Percentiles rank a stretch among this genome's conserved stretches.
These are phyloP conservation scores for Scaptomyza graminum DNA, from an alignment of 1,140 invertebrate species.

Conservation along the genomic window DNA sequence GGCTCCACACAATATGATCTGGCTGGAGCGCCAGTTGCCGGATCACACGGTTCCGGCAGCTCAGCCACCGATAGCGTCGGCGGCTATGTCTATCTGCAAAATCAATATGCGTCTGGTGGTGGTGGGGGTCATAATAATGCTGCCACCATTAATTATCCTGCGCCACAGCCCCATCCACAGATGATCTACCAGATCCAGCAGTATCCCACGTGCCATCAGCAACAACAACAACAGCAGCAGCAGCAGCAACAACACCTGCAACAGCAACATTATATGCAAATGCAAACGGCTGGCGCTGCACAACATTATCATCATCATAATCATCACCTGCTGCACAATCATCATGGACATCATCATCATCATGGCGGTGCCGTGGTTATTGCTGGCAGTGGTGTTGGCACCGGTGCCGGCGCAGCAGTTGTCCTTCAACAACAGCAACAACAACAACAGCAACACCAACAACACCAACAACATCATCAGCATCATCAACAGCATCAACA, in stretches of 20 bases:
- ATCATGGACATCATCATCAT: conserved; percentile 84
- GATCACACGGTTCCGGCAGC: conserved; percentile 46
- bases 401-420: conserved; percentile 74
- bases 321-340: conserved; percentile 81
- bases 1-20: conserved; percentile 78
- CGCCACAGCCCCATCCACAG: conserved; percentile 70
- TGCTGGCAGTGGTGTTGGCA: conserved; percentile 80
- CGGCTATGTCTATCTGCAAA: conserved; percentile 83
- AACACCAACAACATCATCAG: conserved; percentile 40
- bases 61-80: conserved; percentile 64
- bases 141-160: conserved; percentile 76
- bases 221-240: conserved; percentile 71
- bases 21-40: conserved; percentile 55
- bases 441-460: conserved; percentile 83
- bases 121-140: conserved; percentile 65
- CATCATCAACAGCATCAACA: conserved; percentile 84
- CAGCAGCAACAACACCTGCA: conserved; percentile 68
- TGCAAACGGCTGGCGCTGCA: conserved; percentile 84
- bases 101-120: conserved; percentile 73
- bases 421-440: conserved; percentile 83
- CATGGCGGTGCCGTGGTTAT: conserved; percentile 81
- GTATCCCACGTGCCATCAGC: conserved; percentile 83
- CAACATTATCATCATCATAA: conserved; percentile 85
- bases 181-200: conserved; percentile 80
- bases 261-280: conserved; percentile 65